phyloP scores from a whole-genome alignment of 2,113 vertebrate species.

The Opisthocomus hoazin region DNA sequence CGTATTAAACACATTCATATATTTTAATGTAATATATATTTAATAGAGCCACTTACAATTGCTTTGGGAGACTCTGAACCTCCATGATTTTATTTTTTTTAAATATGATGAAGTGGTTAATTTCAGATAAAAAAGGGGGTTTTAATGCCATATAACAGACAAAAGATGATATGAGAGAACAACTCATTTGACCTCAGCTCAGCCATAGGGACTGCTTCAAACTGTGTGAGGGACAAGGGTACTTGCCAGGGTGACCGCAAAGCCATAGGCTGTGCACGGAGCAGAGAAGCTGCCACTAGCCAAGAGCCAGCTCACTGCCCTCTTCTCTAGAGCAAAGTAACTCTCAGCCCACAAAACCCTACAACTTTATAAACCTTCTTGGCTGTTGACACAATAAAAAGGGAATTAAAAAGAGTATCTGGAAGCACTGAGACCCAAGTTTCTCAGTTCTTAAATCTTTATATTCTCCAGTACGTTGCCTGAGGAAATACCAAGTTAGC shows the following conservation, averaged over 20 bases:
- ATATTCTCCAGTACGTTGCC: neutral
- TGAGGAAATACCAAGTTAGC: neutral
- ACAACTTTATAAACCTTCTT: neutral
- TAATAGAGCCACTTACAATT: neutral
- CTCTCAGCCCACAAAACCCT: neutral
- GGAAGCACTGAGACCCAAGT: neutral
- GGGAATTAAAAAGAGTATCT: neutral
- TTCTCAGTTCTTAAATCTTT: neutral
- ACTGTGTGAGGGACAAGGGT: neutral
- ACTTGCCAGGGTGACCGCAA: neutral
- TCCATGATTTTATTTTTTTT: neutral
- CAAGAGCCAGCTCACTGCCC: neutral
- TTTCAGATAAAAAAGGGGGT: neutral
- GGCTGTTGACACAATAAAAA: neutral
- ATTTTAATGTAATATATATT: neutral
- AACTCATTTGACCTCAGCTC: neutral
- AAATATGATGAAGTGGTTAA: neutral
- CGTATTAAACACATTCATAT: neutral
- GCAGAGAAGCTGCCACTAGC: neutral
- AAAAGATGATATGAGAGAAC: neutral
- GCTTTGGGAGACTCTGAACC: neutral
- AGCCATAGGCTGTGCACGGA: accelerated
- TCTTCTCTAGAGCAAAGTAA: neutral
- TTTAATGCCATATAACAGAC: neutral
- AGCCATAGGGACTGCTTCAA: neutral